Evolutionary conservation across 2,888 invertebrate species (phyloP).

Genomic region (Brachyptera putata): DNA sequence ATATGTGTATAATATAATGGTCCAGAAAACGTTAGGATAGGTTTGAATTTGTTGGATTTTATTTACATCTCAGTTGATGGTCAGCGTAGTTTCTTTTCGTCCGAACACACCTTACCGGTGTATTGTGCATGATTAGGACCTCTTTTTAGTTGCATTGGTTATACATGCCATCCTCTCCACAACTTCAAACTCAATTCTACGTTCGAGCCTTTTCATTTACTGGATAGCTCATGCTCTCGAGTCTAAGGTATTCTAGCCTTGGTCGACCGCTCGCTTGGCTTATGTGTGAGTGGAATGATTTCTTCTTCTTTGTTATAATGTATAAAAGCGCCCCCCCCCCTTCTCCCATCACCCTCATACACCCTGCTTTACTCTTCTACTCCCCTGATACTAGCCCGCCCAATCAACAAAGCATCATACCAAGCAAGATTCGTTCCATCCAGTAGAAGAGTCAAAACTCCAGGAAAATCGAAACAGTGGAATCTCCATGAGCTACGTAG

Average conservation of each 20-base stretch:
- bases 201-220: conserved; percentile 7
- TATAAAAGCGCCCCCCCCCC: not conserved
- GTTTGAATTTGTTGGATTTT: no score
- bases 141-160: not conserved
- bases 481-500: no score
- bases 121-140: not conserved
- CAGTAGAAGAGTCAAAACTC: not conserved
- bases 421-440: not conserved
- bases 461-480: not conserved
- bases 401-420: not conserved
- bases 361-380: not conserved
- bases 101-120: no score
- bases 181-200: conserved; percentile 5
- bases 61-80: no score
- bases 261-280: not conserved
- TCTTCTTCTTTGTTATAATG: not conserved
- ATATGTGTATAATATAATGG: no score
- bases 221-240: conserved; percentile 9
- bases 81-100: no score
- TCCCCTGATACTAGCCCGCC: not conserved
- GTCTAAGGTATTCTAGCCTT: not conserved
- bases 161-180: conserved; percentile 14
- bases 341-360: not conserved
- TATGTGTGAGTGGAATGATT: not conserved
- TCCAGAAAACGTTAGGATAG: no score